Conservation (phyloP, 2,888 invertebrate species). For the Ceratothoa steindachneri region DNA sequence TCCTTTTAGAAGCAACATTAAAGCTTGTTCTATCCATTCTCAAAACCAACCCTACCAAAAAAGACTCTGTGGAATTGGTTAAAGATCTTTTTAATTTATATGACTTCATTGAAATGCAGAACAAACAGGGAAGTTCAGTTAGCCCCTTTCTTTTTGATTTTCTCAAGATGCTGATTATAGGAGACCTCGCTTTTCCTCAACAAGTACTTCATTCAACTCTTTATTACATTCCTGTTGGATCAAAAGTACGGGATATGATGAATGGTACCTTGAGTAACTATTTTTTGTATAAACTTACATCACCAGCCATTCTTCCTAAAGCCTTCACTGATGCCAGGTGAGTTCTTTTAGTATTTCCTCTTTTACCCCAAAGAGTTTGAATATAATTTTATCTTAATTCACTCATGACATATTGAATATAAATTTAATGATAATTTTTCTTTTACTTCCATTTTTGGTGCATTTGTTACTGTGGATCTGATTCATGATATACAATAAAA, state of each 20-base stretch:
- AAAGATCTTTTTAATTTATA: constrained; percentile 28
- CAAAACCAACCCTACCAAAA: constrained; percentile 14
- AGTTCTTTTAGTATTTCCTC: not conserved
- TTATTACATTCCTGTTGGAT: constrained; percentile 24
- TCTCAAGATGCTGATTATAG: constrained; percentile 12
- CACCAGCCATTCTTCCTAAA: constrained; percentile 23
- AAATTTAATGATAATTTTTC: no score
- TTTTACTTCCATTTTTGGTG: no score
- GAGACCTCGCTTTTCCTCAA: constrained; percentile 23
- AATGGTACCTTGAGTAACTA: constrained; percentile 37
- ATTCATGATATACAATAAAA: no score
- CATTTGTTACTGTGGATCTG: no score
- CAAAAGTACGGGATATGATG: constrained; percentile 32
- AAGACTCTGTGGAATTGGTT: constrained; percentile 27
- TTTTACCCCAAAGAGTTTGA: no score
- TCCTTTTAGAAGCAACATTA: not conserved
- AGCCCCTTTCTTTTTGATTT: constrained; percentile 28
- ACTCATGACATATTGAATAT: no score
- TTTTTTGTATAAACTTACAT: constrained; percentile 28
- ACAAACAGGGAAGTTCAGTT: constrained; percentile 19
- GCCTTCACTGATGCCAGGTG: constrained; percentile 20
- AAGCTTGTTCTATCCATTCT: not conserved
- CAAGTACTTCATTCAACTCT: constrained; percentile 28
- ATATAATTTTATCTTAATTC: no score
- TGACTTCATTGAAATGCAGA: constrained; percentile 17